These are phyloP conservation scores for Pocillopora meandrina DNA, from an alignment of 92 coral and sea anemone genomes.

Conservation along the genomic window DNA sequence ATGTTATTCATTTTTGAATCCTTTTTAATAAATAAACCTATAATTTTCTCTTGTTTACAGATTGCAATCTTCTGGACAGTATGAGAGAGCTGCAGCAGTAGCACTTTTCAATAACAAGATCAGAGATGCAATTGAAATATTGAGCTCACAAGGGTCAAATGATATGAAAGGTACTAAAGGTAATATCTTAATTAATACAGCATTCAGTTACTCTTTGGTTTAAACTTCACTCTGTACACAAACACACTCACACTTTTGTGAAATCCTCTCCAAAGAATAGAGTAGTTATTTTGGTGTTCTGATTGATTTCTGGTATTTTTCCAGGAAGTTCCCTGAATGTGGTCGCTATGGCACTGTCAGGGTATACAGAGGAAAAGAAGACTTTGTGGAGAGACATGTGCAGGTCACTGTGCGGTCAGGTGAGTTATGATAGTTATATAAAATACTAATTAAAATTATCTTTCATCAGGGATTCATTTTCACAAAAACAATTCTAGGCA, in stretches of 20 bases:
- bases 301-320: not conserved
- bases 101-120: slow-evolving; percentile 97
- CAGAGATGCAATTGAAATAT: slow-evolving; percentile 84
- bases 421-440: not conserved
- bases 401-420: slow-evolving; percentile 80
- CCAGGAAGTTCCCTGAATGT: slow-evolving; percentile 81
- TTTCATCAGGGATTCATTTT: too few relatives aligned
- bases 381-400: slow-evolving; percentile 96
- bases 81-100: slow-evolving; percentile 94
- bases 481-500: too few relatives aligned
- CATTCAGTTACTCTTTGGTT: not conserved
- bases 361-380: slow-evolving; percentile 90
- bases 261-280: too few relatives aligned
- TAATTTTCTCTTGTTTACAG: slow-evolving; percentile 35
- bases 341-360: slow-evolving; percentile 99
- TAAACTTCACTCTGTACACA: too few relatives aligned
- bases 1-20: too few relatives aligned
- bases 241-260: too few relatives aligned
- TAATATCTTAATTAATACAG: not conserved
- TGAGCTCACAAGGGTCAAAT: slow-evolving; percentile 42
- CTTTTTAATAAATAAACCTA: too few relatives aligned
- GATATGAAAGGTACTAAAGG: slow-evolving; percentile 42
- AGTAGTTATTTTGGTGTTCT: too few relatives aligned
- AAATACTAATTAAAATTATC: not conserved
- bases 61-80: slow-evolving; percentile 65